These are phyloP conservation scores for Staurois parvus DNA, from an alignment of 2,797 vertebrate genomes.

Conservation along the genomic window DNA sequence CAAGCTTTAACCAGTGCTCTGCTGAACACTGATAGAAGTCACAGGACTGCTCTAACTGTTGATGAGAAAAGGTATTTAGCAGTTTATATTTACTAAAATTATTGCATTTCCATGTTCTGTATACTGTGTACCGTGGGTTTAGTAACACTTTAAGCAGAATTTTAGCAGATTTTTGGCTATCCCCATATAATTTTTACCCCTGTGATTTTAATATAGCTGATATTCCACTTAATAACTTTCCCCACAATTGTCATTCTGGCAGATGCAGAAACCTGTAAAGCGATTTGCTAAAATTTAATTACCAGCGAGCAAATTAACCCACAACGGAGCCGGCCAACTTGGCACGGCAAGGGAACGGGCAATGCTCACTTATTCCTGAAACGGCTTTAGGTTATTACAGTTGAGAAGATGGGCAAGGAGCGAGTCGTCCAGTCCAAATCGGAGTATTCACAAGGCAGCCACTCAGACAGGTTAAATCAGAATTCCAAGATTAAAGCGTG, in stretches of 20 bases:
- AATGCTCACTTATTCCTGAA: conserved; percentile 27
- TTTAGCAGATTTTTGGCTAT: background rate
- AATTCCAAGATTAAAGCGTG: conserved; percentile 10
- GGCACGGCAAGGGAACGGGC: conserved; percentile 18
- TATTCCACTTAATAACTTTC: conserved; percentile 17
- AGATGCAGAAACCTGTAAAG: conserved; percentile 31
- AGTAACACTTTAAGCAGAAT: background rate
- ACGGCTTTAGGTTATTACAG: conserved; percentile 33
- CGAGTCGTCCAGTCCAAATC: background rate
- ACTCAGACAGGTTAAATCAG: conserved; percentile 5
- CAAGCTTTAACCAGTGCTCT: too few relatives aligned
- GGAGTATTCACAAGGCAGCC: background rate
- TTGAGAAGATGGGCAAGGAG: conserved; percentile 19
- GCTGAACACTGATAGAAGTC: too few relatives aligned
- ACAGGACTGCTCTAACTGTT: too few relatives aligned
- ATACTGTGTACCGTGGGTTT: too few relatives aligned
- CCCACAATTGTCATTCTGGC: conserved; percentile 16
- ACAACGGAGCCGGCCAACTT: conserved; percentile 31
- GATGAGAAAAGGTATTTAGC: too few relatives aligned
- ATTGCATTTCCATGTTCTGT: too few relatives aligned
- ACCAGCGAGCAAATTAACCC: conserved; percentile 42
- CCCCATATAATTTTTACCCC: background rate
- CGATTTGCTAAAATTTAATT: conserved; percentile 50
- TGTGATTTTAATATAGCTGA: conserved; percentile 23
- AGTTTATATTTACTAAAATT: too few relatives aligned